Evolutionary conservation across 2,888 invertebrate species (phyloP).

Genomic region (Scaptomyza reducta): DNA sequence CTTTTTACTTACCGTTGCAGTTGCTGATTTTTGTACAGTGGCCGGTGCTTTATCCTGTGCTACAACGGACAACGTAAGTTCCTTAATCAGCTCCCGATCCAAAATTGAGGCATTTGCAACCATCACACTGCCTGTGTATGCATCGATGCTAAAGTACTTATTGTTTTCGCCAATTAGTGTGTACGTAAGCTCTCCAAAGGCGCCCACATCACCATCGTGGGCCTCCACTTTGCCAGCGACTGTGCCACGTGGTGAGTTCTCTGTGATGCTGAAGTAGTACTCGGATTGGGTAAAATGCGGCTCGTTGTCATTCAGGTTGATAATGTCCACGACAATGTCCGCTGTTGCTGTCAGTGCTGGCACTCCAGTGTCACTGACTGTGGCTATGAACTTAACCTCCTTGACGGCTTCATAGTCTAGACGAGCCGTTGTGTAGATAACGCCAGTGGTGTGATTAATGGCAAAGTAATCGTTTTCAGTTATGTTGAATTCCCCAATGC

Average conservation of each 20-base stretch:
- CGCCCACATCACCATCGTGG: slow-evolving; percentile 91
- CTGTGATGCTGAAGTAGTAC: slow-evolving; percentile 90
- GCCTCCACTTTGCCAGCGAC: slow-evolving; percentile 90
- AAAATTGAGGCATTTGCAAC: slow-evolving; percentile 90
- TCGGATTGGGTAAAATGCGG: slow-evolving; percentile 89
- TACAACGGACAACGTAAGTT: slow-evolving; percentile 90
- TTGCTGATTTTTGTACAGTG: slow-evolving; percentile 88
- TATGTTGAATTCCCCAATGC: slow-evolving; percentile 89
- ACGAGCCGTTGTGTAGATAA: slow-evolving; percentile 89
- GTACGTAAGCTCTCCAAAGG: slow-evolving; percentile 91
- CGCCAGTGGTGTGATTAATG: slow-evolving; percentile 92
- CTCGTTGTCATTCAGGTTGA: slow-evolving; percentile 94
- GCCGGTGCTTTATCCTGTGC: slow-evolving; percentile 92
- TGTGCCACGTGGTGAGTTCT: slow-evolving; percentile 91
- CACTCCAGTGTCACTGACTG: slow-evolving; percentile 94
- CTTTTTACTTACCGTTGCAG: slow-evolving; percentile 88
- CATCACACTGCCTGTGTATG: slow-evolving; percentile 89
- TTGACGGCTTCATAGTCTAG: slow-evolving; percentile 94
- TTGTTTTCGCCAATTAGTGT: slow-evolving; percentile 90
- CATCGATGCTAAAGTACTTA: slow-evolving; percentile 89
- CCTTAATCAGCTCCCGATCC: slow-evolving; percentile 90
- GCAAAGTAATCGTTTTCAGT: slow-evolving; percentile 90
- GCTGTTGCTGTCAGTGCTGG: slow-evolving; percentile 93
- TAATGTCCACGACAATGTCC: slow-evolving; percentile 89
- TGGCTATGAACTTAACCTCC: slow-evolving; percentile 90